Evolutionary conservation across 92 coral and sea anemone genomes (phyloP), one percentile per base, ranked within the genome.

Genomic region (Pocillopora grandis): DNA sequence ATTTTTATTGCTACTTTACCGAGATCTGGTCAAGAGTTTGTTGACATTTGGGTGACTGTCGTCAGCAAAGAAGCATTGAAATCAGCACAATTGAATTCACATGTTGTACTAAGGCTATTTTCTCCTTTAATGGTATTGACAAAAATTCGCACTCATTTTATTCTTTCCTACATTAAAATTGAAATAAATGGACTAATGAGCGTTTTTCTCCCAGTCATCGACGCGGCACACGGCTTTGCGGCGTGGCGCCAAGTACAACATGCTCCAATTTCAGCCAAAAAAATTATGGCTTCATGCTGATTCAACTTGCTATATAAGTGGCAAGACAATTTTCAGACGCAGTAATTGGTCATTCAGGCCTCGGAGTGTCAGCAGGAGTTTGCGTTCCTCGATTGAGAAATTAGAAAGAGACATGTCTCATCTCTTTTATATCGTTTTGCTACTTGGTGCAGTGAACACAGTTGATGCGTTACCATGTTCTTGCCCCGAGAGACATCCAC

Each of bases 401-500:
- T 8, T 20, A 6, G 27, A 48, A 1, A 13, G 19, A 55, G 14
- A 48, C 13, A 81, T 81, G 85, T 20, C 61, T 13, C 73, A 8
- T 2, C 27, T 63, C 5, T 17, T 83, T 0, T 58, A 20, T 64
- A 55, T 18, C 55, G 58, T 19, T 2, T 0, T 75, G 8, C 21
- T 83, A 33, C 23, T 83, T 20, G 62, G 57, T 16, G 52, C 13
- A 57, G 57, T 88, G 2, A 62, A 76, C 1, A 70, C 82, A 16
- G 37, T 83, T 31, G 62, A 72, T 23, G 91, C 96, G 52, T 42
- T 7, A 3, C 52, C 4, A 5, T 96, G 98, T 68, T 92, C 97
- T 13, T 96, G 98, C 72, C 59, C 85, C 87, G 80, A 89, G 19
- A 80, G 87, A 31, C 98, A 96, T 77, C 98, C 98, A 33, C 98